Conservation (phyloP, 1,140 invertebrate species). For the Brachionus asplanchnoidis region DNA sequence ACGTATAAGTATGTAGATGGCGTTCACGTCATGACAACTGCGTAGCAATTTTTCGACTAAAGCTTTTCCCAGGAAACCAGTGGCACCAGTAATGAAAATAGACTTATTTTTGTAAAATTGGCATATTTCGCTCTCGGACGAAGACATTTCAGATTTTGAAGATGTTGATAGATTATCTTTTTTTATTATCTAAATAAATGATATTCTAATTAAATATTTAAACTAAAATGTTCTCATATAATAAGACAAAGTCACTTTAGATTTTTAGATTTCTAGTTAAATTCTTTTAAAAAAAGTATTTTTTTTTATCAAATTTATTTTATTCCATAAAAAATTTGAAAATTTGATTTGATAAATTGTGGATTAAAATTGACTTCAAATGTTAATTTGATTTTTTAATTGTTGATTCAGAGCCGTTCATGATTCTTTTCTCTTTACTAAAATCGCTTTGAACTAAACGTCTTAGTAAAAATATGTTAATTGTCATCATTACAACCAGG, state of each 20-base stretch:
- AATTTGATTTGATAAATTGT: background rate
- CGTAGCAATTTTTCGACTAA: conserved; percentile 43
- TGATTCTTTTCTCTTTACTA: background rate
- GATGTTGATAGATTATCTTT: background rate
- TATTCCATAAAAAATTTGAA: conserved; percentile 4
- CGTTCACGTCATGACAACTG: conserved; percentile 39
- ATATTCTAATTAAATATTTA: background rate
- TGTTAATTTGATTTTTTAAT: conserved; percentile 13
- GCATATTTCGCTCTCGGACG: conserved; percentile 32
- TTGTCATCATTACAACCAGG: conserved; percentile 6
- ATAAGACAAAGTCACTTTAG: background rate
- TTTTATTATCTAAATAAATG: conserved; percentile 8
- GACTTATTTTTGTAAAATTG: conserved; percentile 42
- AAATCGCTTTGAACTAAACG: conserved; percentile 23
- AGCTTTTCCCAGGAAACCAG: conserved; percentile 43
- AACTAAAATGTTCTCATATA: background rate
- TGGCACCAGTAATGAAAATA: conserved; percentile 43
- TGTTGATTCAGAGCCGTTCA: background rate
- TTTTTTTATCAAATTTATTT: background rate
- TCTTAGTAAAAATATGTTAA: conserved; percentile 18
- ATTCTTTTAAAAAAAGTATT: background rate
- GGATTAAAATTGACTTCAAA: background rate
- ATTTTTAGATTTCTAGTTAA: background rate
- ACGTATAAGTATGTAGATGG: conserved; percentile 43
- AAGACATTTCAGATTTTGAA: background rate